phyloP scores from a whole-genome alignment of 2,888 invertebrate species.

The Metellina segmentata region DNA sequence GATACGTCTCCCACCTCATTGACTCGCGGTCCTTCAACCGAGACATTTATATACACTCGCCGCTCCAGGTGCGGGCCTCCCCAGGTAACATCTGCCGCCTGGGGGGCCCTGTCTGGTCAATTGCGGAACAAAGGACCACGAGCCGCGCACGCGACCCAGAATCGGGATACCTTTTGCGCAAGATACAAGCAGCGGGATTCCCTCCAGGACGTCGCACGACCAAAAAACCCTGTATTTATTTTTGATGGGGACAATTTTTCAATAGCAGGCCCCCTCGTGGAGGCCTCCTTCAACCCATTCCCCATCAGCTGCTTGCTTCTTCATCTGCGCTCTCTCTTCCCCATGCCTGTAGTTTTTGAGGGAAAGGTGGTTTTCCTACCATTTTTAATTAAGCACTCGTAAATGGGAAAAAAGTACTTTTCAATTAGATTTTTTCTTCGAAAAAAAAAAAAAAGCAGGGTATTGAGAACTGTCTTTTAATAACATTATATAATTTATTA shows the following conservation, averaged over 20 bases:
- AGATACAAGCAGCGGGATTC: not conserved
- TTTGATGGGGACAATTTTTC: slow-evolving; percentile 8
- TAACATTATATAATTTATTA: too few species aligned
- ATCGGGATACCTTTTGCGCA: slow-evolving; percentile 9
- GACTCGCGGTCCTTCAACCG: slow-evolving; percentile 73
- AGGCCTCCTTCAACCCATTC: slow-evolving; percentile 42
- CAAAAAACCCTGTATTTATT: not conserved
- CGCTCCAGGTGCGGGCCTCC: slow-evolving; percentile 44
- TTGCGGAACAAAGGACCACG: slow-evolving; percentile 58
- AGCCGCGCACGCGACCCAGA: slow-evolving; percentile 67
- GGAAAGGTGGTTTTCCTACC: too few species aligned
- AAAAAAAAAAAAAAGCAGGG: too few species aligned
- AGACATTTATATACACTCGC: slow-evolving; percentile 69
- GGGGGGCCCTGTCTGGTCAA: slow-evolving; percentile 68
- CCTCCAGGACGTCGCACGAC: slow-evolving; percentile 2
- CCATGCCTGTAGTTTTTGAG: too few species aligned
- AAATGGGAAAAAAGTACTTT: too few species aligned
- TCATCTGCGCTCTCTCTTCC: not conserved
- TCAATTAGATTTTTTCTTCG: too few species aligned
- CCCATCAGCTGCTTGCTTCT: slow-evolving; percentile 24
- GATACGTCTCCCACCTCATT: slow-evolving; percentile 66
- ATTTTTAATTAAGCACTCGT: too few species aligned
- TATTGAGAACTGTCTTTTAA: too few species aligned
- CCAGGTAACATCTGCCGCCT: slow-evolving; percentile 74
- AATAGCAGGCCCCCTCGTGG: not conserved